These are phyloP conservation scores for Tapirus indicus DNA, from an alignment of 2,797 vertebrate species.

Conservation along the genomic window DNA sequence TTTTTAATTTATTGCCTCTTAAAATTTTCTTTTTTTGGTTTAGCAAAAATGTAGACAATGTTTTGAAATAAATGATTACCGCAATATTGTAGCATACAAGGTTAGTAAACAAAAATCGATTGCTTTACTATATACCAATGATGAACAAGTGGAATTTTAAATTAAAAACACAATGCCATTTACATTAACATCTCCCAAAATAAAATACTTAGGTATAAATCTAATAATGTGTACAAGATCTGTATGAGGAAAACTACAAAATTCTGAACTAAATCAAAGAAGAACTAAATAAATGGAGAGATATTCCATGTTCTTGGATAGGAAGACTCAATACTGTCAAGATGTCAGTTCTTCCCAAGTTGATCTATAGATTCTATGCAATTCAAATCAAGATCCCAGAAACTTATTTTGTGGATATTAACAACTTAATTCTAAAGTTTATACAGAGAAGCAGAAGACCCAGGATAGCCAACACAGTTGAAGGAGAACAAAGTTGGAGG, in stretches of 20 bases:
- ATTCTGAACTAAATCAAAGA: background rate
- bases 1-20: background rate
- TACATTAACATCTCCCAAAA: background rate
- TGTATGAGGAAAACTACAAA: background rate
- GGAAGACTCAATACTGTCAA: background rate
- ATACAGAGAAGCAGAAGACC: background rate
- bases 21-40: background rate
- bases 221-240: background rate
- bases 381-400: background rate
- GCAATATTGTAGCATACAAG: background rate
- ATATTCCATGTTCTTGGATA: background rate
- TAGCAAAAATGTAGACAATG: background rate
- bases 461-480: background rate
- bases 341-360: background rate
- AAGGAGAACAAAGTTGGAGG: background rate
- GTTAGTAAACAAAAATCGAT: background rate
- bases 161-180: background rate
- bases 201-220: background rate
- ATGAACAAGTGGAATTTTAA: constrained; percentile 7
- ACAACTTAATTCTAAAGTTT: background rate
- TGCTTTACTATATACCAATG: background rate
- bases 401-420: background rate
- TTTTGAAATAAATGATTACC: background rate
- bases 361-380: background rate
- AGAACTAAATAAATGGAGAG: background rate